Conservation (phyloP, 2,113 vertebrate genomes). For the Ctenodactylus gundi region DNA sequence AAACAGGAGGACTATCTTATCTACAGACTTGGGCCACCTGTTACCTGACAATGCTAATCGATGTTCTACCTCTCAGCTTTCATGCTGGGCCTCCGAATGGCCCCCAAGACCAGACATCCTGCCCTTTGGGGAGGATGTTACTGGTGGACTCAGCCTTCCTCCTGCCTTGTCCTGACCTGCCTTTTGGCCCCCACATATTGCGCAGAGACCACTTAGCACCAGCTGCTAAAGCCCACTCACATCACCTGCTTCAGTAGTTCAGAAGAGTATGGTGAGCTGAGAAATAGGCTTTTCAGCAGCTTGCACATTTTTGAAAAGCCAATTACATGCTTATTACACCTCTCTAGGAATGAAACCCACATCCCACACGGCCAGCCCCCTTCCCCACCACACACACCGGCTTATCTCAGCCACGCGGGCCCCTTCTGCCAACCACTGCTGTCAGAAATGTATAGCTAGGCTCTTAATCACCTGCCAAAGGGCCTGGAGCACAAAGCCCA, state of each 20-base stretch:
- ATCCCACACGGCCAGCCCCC: conserved; percentile 36
- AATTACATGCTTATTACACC: conserved; percentile 68
- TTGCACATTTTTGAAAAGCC: conserved; percentile 65
- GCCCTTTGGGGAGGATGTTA: accelerated
- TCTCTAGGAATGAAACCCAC: conserved; percentile 56
- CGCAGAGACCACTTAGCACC: neutral
- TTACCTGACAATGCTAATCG: neutral
- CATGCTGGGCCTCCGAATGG: neutral
- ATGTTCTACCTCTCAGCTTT: neutral
- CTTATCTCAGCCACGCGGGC: conserved; percentile 67
- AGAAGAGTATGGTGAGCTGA: neutral
- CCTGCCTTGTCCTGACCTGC: neutral
- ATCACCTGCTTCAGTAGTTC: neutral
- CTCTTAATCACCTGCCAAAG: conserved; percentile 72
- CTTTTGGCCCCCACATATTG: neutral
- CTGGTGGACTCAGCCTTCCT: neutral
- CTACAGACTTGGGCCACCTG: neutral
- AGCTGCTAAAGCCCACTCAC: too few species aligned
- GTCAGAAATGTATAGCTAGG: conserved; percentile 68
- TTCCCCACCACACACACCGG: conserved; percentile 1
- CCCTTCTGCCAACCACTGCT: conserved; percentile 60
- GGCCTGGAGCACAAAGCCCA: conserved; percentile 30
- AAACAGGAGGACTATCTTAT: neutral
- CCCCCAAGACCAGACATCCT: neutral
- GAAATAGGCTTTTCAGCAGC: conserved; percentile 37